These are phyloP conservation scores for Protula sp. DNA, from an alignment of 2,888 invertebrate species.

Conservation along the genomic window DNA sequence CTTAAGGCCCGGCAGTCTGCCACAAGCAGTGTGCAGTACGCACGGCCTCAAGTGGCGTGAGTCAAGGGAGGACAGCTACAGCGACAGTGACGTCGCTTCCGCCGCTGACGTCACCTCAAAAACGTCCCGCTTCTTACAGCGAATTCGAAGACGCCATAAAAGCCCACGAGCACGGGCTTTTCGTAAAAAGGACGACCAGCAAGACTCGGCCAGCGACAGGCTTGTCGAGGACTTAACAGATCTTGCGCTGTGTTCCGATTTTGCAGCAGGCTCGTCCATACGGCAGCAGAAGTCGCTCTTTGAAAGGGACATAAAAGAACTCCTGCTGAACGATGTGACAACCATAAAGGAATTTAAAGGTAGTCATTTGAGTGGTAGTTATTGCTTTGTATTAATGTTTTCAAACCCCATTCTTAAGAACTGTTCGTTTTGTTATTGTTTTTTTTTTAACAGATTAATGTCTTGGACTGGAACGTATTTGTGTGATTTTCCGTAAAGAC, in stretches of 20 bases:
- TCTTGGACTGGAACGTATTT: too few species aligned
- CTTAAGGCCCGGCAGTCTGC: slow-evolving; percentile 15
- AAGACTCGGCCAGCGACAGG: neutral
- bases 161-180: neutral
- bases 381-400: too few species aligned
- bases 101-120: too few species aligned
- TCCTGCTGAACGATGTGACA: neutral
- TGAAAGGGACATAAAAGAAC: slow-evolving; percentile 27
- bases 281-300: slow-evolving; percentile 36
- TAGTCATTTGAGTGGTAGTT: too few species aligned
- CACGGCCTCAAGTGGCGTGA: neutral
- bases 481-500: too few species aligned
- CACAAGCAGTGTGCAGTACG: neutral
- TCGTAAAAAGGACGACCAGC: neutral
- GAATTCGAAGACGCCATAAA: neutral
- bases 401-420: too few species aligned
- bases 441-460: too few species aligned
- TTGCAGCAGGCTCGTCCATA: slow-evolving; percentile 35
- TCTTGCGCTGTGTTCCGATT: neutral
- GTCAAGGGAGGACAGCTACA: neutral
- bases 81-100: too few species aligned
- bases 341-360: neutral
- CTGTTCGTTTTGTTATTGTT: too few species aligned
- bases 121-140: neutral
- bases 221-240: neutral